Evolutionary conservation across 2,888 invertebrate genomes (phyloP).

Genomic region (Metacarcinus magister): DNA sequence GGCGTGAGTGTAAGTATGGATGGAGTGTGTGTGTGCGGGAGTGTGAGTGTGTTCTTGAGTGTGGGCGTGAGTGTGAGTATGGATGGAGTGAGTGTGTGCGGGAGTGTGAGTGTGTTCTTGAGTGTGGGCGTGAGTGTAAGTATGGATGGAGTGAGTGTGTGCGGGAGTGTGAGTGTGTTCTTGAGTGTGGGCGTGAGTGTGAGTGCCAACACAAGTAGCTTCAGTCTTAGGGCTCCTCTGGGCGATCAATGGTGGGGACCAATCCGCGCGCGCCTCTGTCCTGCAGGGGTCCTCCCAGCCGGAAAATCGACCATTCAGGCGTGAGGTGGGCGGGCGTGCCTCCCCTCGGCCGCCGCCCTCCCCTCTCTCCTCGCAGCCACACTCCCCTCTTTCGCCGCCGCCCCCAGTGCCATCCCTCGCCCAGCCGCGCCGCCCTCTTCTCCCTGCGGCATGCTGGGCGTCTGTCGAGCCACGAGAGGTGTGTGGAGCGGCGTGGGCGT

Average conservation of each 20-base stretch:
- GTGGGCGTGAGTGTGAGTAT: too few relatives aligned
- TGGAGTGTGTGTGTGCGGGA: not conserved
- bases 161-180: not conserved
- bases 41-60: conserved; percentile 20
- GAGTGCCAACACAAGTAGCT: conserved; percentile 67
- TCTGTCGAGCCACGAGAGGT: not conserved
- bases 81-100: not conserved
- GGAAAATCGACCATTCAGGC: conserved; percentile 81
- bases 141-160: not conserved
- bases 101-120: conserved; percentile 34
- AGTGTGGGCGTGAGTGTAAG: not conserved
- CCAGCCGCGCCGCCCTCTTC: not conserved
- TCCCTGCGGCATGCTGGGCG: conserved; percentile 6
- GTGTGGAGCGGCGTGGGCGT: not conserved
- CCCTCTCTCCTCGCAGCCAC: conserved; percentile 47
- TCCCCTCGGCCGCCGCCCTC: conserved; percentile 57
- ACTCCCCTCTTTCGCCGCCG: conserved; percentile 38
- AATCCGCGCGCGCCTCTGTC: conserved; percentile 80
- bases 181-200: conserved; percentile 27
- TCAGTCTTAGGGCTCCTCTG: conserved; percentile 13
- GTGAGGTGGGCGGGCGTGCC: conserved; percentile 72
- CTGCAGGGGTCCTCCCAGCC: conserved; percentile 81
- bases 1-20: too few relatives aligned
- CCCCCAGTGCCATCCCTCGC: conserved; percentile 20
- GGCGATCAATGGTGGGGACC: conserved; percentile 81